Evolutionary conservation across 2,888 invertebrate genomes (phyloP).

Genomic region (Aelia acuminata): DNA sequence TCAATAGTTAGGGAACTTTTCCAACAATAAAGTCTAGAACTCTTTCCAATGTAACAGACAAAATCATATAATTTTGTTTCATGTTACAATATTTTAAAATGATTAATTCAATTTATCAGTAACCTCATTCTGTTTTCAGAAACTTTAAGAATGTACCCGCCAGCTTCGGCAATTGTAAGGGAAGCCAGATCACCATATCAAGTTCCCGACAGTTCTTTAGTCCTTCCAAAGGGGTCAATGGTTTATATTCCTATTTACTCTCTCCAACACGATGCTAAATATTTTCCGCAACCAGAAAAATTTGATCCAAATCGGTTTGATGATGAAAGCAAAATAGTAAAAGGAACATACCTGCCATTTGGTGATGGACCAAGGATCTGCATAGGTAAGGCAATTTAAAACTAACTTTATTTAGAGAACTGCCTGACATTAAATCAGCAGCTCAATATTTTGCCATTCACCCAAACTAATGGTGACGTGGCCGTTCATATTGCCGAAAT

Average conservation of each 20-base stretch:
- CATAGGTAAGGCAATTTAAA: slow-evolving; percentile 70
- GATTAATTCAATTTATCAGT: neutral
- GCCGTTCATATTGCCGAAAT: too few species aligned
- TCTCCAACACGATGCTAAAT: slow-evolving; percentile 75
- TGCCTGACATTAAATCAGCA: neutral
- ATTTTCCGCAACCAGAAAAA: slow-evolving; percentile 75
- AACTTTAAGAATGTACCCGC: slow-evolving; percentile 69
- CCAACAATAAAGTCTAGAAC: too few species aligned
- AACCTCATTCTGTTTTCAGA: slow-evolving; percentile 62
- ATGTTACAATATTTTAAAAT: too few species aligned
- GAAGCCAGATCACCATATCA: slow-evolving; percentile 68
- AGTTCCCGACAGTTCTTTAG: slow-evolving; percentile 65
- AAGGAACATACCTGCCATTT: slow-evolving; percentile 74
- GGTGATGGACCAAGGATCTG: slow-evolving; percentile 75
- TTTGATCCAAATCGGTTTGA: slow-evolving; percentile 77
- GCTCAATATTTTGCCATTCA: too few species aligned
- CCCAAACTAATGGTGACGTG: too few species aligned
- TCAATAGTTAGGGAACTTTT: too few species aligned
- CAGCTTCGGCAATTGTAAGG: slow-evolving; percentile 68
- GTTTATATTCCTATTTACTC: slow-evolving; percentile 74
- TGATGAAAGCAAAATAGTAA: slow-evolving; percentile 72
- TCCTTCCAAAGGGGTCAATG: slow-evolving; percentile 67
- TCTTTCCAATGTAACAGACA: too few species aligned
- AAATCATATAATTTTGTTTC: too few species aligned
- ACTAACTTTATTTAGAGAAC: neutral